These are phyloP conservation scores for Bombus affinis DNA, from an alignment of 1,140 invertebrate species.

Conservation along the genomic window DNA sequence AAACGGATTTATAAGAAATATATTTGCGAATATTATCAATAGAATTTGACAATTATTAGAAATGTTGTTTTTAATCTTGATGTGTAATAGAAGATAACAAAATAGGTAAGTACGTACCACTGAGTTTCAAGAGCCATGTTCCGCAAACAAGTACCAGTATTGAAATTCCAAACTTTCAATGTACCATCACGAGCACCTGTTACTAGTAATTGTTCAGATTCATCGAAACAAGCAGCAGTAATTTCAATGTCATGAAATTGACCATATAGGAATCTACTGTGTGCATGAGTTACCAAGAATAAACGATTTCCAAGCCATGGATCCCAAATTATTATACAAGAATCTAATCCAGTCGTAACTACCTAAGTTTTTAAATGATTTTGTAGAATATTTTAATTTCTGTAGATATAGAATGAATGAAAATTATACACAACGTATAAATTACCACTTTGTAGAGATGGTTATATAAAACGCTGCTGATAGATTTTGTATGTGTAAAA, in stretches of 20 bases:
- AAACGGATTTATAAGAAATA: background rate
- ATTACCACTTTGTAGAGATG: constrained; percentile 85
- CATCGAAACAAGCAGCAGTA: constrained; percentile 89
- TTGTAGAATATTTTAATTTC: background rate
- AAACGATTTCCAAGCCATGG: constrained; percentile 85
- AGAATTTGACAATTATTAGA: background rate
- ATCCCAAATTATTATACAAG: constrained; percentile 89
- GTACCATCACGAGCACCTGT: constrained; percentile 88
- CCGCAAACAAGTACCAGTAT: constrained; percentile 87
- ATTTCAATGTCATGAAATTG: constrained; percentile 87
- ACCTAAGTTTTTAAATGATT: constrained; percentile 65
- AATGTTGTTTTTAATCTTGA: background rate
- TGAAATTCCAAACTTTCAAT: constrained; percentile 91
- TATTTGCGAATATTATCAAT: background rate
- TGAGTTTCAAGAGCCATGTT: constrained; percentile 85
- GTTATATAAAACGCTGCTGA: constrained; percentile 87
- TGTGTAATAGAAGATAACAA: background rate
- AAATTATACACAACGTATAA: constrained; percentile 11
- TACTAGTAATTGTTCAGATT: constrained; percentile 86
- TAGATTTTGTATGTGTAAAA: constrained; percentile 85
- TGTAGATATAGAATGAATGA: background rate
- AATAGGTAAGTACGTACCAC: constrained; percentile 54
- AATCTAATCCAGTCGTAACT: constrained; percentile 87
- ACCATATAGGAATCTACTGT: constrained; percentile 84
- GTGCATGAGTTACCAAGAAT: constrained; percentile 85